Evolutionary conservation across 2,888 invertebrate species (phyloP).

Genomic region (Tetranychus piercei): DNA sequence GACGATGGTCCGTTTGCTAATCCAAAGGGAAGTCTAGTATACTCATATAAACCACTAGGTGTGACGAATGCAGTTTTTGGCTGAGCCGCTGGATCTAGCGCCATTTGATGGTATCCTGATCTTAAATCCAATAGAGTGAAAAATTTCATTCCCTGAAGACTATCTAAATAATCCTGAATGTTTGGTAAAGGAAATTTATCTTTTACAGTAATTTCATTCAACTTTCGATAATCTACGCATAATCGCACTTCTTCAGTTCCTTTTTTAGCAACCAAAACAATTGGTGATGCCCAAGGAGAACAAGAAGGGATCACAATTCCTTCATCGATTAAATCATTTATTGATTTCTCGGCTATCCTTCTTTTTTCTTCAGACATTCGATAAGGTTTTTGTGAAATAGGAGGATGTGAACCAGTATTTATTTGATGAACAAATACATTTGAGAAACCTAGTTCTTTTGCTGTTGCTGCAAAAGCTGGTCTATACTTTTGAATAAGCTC

Average conservation of each 20-base stretch:
- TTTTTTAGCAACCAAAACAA: constrained; percentile 6
- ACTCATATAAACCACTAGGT: constrained; percentile 24
- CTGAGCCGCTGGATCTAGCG: constrained; percentile 23
- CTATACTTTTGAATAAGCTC: too few species aligned
- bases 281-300: not conserved
- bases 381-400: too few species aligned
- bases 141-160: constrained; percentile 20
- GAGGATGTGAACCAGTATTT: too few species aligned
- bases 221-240: constrained; percentile 6
- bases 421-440: too few species aligned
- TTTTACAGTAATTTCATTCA: constrained; percentile 12
- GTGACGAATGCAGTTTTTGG: constrained; percentile 28
- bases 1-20: constrained; percentile 24
- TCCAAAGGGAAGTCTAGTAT: constrained; percentile 25
- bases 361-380: too few species aligned
- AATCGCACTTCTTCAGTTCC: not conserved
- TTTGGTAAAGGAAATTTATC: constrained; percentile 27
- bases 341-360: too few species aligned
- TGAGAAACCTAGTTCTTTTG: too few species aligned
- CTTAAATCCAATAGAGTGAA: constrained; percentile 25
- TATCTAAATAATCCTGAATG: constrained; percentile 25
- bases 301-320: too few species aligned
- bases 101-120: constrained; percentile 27
- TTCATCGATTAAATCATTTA: too few species aligned
- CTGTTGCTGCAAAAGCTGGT: too few species aligned